These are phyloP conservation scores for Oplegnathus fasciatus DNA, from an alignment of 2,113 vertebrate genomes.

Conservation along the genomic window DNA sequence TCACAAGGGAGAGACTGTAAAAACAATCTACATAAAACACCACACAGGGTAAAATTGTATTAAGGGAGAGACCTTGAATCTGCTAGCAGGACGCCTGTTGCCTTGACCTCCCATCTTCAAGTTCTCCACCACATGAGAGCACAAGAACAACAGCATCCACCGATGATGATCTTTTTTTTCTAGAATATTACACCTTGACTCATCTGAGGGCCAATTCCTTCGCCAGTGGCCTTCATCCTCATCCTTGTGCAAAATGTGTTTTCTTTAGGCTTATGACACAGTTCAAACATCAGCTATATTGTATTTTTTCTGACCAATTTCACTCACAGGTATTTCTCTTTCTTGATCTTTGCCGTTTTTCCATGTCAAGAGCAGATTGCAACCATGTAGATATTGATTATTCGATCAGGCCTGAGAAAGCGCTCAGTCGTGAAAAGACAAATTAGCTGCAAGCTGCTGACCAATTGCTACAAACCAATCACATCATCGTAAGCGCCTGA, in stretches of 20 bases:
- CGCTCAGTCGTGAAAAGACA: conserved; percentile 83
- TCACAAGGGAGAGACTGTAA: background rate
- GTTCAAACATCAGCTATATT: background rate
- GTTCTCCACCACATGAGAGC: conserved; percentile 31
- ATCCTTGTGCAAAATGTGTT: conserved; percentile 42
- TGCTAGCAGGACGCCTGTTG: conserved; percentile 58
- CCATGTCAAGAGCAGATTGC: conserved; percentile 78
- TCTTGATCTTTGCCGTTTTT: conserved; percentile 52
- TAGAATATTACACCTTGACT: conserved; percentile 46
- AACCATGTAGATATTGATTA: conserved; percentile 82
- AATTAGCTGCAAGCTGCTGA: conserved; percentile 84
- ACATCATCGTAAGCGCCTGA: conserved; percentile 71
- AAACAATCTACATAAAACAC: conserved; percentile 24
- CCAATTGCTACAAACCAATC: conserved; percentile 81
- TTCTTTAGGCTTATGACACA: conserved; percentile 10
- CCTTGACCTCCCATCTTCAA: conserved; percentile 63
- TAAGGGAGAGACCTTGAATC: conserved; percentile 53
- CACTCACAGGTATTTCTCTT: conserved; percentile 52
- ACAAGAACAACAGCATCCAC: conserved; percentile 24
- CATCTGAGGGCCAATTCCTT: conserved; percentile 33
- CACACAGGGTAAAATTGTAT: conserved; percentile 30
- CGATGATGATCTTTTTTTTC: conserved; percentile 10
- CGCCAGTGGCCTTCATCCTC: conserved; percentile 44
- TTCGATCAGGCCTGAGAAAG: conserved; percentile 77
- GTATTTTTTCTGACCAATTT: conserved; percentile 29